phyloP scores from a whole-genome alignment of 2,888 invertebrate genomes.

The Calephelis perditalis region DNA sequence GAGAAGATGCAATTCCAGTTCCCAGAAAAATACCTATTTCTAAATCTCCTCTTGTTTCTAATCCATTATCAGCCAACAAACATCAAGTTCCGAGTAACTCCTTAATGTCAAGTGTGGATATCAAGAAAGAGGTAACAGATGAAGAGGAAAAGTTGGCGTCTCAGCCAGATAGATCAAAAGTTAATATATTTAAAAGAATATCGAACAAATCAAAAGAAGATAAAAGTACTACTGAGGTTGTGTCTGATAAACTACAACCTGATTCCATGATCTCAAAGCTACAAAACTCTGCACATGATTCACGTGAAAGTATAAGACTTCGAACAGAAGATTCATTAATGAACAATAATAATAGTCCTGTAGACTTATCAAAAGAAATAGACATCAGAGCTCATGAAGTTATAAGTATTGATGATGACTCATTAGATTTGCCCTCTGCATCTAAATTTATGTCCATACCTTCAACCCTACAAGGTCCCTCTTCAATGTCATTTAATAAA shows the following conservation, averaged over 20 bases:
- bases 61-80: slow-evolving; percentile 55
- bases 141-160: slow-evolving; percentile 82
- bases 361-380: slow-evolving; percentile 70
- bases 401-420: slow-evolving; percentile 70
- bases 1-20: slow-evolving; percentile 66
- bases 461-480: slow-evolving; percentile 44
- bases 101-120: slow-evolving; percentile 55
- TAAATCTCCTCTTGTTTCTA: slow-evolving; percentile 65
- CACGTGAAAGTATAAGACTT: slow-evolving; percentile 48
- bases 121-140: slow-evolving; percentile 71
- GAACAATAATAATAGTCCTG: slow-evolving; percentile 73
- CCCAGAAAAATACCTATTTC: slow-evolving; percentile 72
- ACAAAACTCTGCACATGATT: slow-evolving; percentile 53
- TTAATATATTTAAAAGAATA: slow-evolving; percentile 93
- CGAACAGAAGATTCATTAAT: slow-evolving; percentile 61
- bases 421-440: slow-evolving; percentile 52
- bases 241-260: slow-evolving; percentile 59
- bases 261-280: slow-evolving; percentile 66
- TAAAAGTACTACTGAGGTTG: slow-evolving; percentile 62
- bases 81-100: slow-evolving; percentile 46
- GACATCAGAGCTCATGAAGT: slow-evolving; percentile 72
- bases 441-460: slow-evolving; percentile 37
- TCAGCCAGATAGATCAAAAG: slow-evolving; percentile 90
- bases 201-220: slow-evolving; percentile 85
- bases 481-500: slow-evolving; percentile 62